Conservation (phyloP, 2,888 invertebrate species). For the Ichneumon xanthorius region DNA sequence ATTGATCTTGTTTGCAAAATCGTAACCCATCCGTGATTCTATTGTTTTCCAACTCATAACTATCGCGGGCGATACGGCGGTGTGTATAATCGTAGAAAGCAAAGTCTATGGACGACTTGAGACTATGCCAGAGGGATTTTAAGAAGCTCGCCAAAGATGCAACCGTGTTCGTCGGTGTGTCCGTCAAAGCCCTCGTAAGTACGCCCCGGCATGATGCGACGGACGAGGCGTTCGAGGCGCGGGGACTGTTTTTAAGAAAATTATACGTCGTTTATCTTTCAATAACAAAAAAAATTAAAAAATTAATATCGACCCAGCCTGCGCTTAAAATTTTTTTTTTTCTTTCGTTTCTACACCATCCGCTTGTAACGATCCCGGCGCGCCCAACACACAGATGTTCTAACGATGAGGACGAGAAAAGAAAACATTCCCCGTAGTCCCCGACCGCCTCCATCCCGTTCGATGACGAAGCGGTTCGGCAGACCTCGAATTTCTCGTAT, state of each 20-base stretch:
- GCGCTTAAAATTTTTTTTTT: neutral
- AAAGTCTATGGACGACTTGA: constrained; percentile 86
- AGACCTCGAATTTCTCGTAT: neutral
- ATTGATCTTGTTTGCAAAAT: neutral
- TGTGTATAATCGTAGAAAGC: constrained; percentile 84
- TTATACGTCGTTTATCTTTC: neutral
- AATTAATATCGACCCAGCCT: constrained; percentile 27
- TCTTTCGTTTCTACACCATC: constrained; percentile 19
- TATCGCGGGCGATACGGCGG: constrained; percentile 65
- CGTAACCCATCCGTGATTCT: constrained; percentile 28
- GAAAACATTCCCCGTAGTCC: constrained; percentile 70
- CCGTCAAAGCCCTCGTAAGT: constrained; percentile 88
- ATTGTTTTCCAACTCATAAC: constrained; percentile 61
- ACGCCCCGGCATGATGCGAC: constrained; percentile 71
- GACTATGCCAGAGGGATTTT: constrained; percentile 81
- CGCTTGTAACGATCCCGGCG: constrained; percentile 40
- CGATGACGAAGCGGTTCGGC: constrained; percentile 70
- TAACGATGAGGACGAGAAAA: constrained; percentile 26
- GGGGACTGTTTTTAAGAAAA: constrained; percentile 45
- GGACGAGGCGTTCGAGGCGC: constrained; percentile 50
- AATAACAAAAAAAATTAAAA: neutral
- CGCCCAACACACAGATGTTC: neutral
- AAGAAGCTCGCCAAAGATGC: constrained; percentile 79
- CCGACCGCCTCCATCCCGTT: constrained; percentile 43
- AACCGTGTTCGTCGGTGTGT: constrained; percentile 87